A percentile compares a stretch with the other conserved stretches of the same genome.
Evolutionary conservation across 64 coral and sea anemone species (phyloP).

Genomic region (Pachyseris speciosa): DNA sequence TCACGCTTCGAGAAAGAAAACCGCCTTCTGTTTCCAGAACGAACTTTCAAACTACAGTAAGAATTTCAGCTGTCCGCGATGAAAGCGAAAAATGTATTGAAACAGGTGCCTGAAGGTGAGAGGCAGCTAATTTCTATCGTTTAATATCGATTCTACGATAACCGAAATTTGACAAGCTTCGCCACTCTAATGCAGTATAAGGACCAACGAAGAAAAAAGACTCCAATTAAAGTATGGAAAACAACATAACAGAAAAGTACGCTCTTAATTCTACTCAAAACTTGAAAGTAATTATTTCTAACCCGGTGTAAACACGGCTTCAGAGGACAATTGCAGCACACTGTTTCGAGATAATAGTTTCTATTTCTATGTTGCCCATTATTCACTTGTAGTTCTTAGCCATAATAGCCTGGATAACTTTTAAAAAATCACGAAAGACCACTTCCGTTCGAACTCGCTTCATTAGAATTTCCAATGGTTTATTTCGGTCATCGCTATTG

Average conservation of each 20-base stretch:
- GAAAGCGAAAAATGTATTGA: constrained; percentile 44
- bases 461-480: constrained; percentile 95
- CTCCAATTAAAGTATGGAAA: not conserved
- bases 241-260: constrained; percentile 4
- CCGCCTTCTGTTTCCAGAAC: not conserved
- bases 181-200: constrained; percentile 15
- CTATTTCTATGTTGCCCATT: constrained; percentile 17
- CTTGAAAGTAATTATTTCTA: constrained; percentile 54
- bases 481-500: constrained; percentile 89
- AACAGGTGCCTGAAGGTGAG: constrained; percentile 30
- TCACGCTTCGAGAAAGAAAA: not conserved
- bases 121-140: constrained; percentile 49
- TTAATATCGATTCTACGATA: constrained; percentile 50
- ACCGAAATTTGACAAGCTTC: constrained; percentile 51
- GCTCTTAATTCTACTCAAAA: not conserved
- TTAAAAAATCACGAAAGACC: constrained; percentile 46
- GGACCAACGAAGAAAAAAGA: not conserved
- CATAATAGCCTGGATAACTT: constrained; percentile 58
- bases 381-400: constrained; percentile 47
- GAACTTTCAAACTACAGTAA: constrained; percentile 40
- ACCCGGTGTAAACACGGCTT: constrained; percentile 40
- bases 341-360: constrained; percentile 61
- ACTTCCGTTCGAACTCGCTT: constrained; percentile 47
- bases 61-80: constrained; percentile 53
- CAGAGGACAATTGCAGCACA: constrained; percentile 39